Percentiles rank a stretch among this genome's conserved stretches.
phyloP scores from a whole-genome alignment of 2,888 invertebrate genomes.

The Lepeophtheirus nordmannii region DNA sequence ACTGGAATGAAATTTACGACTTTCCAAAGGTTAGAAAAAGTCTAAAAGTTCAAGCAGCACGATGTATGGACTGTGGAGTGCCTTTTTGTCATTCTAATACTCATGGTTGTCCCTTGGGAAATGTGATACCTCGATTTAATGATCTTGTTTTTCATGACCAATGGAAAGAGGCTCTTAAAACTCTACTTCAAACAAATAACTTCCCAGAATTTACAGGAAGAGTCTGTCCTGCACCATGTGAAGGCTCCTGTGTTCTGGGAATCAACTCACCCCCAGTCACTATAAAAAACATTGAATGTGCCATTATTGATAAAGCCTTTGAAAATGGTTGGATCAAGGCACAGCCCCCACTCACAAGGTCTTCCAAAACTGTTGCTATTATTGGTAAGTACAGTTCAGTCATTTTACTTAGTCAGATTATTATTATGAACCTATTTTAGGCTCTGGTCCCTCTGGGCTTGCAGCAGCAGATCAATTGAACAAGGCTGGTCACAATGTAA shows the following conservation, averaged over 20 bases:
- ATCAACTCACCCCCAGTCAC: constrained; percentile 94
- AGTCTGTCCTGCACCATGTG: constrained; percentile 76
- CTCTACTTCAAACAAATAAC: constrained; percentile 91
- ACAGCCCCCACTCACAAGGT: constrained; percentile 54
- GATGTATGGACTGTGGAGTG: constrained; percentile 96
- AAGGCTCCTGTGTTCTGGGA: constrained; percentile 88
- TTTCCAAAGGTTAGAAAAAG: constrained; percentile 61
- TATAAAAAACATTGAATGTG: constrained; percentile 96
- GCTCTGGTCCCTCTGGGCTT: constrained; percentile 83
- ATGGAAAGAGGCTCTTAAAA: constrained; percentile 83
- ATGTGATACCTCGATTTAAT: constrained; percentile 98
- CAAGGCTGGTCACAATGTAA: constrained; percentile 88
- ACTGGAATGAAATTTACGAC: constrained; percentile 95
- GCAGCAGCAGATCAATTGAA: constrained; percentile 94
- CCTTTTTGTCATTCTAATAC: constrained; percentile 77
- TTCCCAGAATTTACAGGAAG: constrained; percentile 96
- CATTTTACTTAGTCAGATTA: background rate
- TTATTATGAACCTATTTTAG: constrained; percentile 34
- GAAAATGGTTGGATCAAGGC: constrained; percentile 86
- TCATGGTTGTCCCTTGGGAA: constrained; percentile 92
- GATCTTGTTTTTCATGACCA: constrained; percentile 83
- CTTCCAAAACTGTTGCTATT: constrained; percentile 67
- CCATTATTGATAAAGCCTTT: constrained; percentile 95
- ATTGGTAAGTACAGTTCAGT: constrained; percentile 36
- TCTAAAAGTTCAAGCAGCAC: constrained; percentile 73